Base-by-base conservation (phyloP, 1,140 invertebrate genomes). In the Melitaea cinxia region DNA sequence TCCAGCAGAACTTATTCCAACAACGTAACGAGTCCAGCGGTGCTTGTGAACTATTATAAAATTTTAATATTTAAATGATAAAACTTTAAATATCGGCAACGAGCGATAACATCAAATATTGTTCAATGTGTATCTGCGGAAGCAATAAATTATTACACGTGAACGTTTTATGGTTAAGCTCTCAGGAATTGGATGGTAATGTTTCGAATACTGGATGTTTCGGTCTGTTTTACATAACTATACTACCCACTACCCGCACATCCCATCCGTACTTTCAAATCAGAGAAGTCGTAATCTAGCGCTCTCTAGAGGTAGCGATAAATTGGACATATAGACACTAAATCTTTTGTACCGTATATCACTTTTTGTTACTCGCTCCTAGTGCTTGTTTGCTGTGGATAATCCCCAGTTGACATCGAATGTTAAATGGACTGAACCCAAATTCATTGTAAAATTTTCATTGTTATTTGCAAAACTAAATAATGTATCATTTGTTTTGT, bases 111-210 rank as follows among this genome's bases (percentile, higher is more conserved):
- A 17, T 23, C 26, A 5, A 42, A 49, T 58, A 58, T 58, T 42
- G 42, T 33, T 28, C 39, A 26, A 58, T n/a, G 23, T 58, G 33
- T 57, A 42, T 28, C 23, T 47, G 1, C 39, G 42, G 42, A 58
- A 65, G 70, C 73, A 76, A 81, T 83, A 83, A 83, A 83, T 83
- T 83, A 80, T 82, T 77, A 75, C 72, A 70, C 70, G 73, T 72
- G 69, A 66, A 81, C 78, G 77, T 77, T 79, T 78, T 70, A 70
- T 73, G 76, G 78, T 77, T 76, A 78, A 77, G 77, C 76, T 75
- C 65, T 26, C 62, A 72, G 71, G 73, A 74, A 81, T 78, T 70
- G 73, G 72, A 74, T 69, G 69, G 73, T 81, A 80, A 82, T 81
- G 73, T 81, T 78, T 81, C 42, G 72, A 75, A 60, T 58, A 47